Percentiles rank a stretch among this genome's conserved stretches.
Conservation (phyloP, 2,888 invertebrate species). For the Nomada goodeniana region DNA sequence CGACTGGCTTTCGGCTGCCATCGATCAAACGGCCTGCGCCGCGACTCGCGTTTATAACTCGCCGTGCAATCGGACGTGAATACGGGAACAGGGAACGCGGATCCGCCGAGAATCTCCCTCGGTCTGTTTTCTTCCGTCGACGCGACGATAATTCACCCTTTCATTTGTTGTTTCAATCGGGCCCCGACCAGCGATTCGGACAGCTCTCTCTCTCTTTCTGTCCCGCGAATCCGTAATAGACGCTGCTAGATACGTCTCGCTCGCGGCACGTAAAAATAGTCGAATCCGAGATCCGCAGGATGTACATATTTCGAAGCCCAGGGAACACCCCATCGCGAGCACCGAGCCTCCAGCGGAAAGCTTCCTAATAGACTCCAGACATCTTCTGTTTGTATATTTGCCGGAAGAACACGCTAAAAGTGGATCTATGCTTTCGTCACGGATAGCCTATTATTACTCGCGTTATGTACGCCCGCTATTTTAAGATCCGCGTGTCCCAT, state of each 20-base stretch:
- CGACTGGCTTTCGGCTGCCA: slow-evolving; percentile 65
- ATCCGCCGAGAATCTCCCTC: slow-evolving; percentile 55
- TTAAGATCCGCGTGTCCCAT: slow-evolving; percentile 2
- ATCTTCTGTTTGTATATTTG: slow-evolving; percentile 12
- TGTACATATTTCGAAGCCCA: neutral
- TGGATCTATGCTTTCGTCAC: slow-evolving; percentile 23
- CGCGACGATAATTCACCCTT: slow-evolving; percentile 58
- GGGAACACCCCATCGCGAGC: neutral
- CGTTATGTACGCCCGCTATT: slow-evolving; percentile 16
- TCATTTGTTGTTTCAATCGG: slow-evolving; percentile 52
- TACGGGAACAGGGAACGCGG: slow-evolving; percentile 29
- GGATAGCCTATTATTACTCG: slow-evolving; percentile 26
- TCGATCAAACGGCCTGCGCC: slow-evolving; percentile 72
- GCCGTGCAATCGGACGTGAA: slow-evolving; percentile 54
- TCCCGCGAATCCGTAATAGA: slow-evolving; percentile 24
- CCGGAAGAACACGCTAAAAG: slow-evolving; percentile 7
- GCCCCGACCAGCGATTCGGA: slow-evolving; percentile 21
- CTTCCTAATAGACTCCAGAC: slow-evolving; percentile 8
- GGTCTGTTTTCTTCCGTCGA: slow-evolving; percentile 58
- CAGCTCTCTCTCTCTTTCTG: neutral
- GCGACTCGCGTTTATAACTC: slow-evolving; percentile 58
- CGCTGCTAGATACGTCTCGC: neutral
- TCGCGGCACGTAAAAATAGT: slow-evolving; percentile 9
- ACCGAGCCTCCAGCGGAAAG: neutral
- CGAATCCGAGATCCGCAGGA: neutral